phyloP scores from a whole-genome alignment of 2,113 vertebrate species.

The Propithecus coquereli region DNA sequence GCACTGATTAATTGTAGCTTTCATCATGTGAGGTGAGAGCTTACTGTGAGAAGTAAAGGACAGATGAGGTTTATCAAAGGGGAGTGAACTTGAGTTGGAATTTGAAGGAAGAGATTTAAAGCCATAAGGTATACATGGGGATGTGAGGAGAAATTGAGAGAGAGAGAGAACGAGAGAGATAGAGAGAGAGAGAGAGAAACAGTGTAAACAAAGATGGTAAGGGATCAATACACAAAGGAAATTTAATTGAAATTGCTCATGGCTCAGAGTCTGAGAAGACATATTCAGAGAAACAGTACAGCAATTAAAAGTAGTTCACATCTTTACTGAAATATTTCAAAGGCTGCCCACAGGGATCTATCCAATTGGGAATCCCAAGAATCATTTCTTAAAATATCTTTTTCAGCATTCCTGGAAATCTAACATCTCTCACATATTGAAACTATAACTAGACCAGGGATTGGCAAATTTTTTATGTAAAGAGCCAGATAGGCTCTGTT shows the following conservation, averaged over 20 bases:
- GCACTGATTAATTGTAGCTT: neutral
- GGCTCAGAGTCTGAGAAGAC: neutral
- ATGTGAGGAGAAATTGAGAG: neutral
- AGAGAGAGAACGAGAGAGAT: no score
- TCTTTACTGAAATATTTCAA: neutral
- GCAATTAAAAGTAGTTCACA: neutral
- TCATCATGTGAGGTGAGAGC: neutral
- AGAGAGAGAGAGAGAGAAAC: neutral
- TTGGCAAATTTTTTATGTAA: neutral
- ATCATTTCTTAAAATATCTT: neutral
- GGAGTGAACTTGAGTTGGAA: neutral
- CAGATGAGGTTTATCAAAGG: neutral
- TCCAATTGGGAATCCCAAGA: neutral
- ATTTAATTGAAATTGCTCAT: neutral
- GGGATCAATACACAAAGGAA: neutral
- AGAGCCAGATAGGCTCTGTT: neutral
- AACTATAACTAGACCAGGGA: neutral
- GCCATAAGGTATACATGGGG: neutral
- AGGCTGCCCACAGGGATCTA: neutral
- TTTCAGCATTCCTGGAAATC: neutral
- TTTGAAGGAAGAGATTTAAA: constrained; percentile 5
- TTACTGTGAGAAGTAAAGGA: neutral
- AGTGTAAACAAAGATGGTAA: neutral
- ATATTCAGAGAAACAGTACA: neutral
- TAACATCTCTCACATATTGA: neutral